phyloP scores from a whole-genome alignment of 2,888 invertebrate species.

The Lordiphosa fenestrarum region DNA sequence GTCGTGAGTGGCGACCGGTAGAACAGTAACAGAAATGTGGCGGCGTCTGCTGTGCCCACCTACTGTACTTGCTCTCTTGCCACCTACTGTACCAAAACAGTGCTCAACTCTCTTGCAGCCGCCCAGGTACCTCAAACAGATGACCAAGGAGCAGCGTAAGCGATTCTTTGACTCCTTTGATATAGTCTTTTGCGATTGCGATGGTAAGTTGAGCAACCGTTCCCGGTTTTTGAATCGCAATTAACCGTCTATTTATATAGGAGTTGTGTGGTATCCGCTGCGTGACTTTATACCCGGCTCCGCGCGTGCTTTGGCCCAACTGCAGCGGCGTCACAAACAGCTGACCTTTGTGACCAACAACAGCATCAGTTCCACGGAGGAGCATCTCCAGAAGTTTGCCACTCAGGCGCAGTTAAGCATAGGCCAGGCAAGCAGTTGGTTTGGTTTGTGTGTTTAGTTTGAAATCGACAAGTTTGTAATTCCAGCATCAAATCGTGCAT shows the following conservation, averaged over 20 bases:
- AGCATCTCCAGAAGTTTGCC: conserved; percentile 70
- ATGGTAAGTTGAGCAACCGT: conserved; percentile 79
- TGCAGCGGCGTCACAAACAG: conserved; percentile 79
- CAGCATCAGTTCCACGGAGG: conserved; percentile 65
- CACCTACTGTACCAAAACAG: too few relatives aligned
- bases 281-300: conserved; percentile 78
- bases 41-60: too few relatives aligned
- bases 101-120: background rate
- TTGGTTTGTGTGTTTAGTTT: background rate
- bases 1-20: too few relatives aligned
- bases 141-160: conserved; percentile 65
- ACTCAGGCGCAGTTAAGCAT: conserved; percentile 59
- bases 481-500: conserved; percentile 73
- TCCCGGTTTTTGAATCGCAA: too few relatives aligned
- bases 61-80: too few relatives aligned
- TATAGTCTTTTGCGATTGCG: conserved; percentile 83
- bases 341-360: conserved; percentile 81
- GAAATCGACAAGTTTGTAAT: too few relatives aligned
- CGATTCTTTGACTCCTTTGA: conserved; percentile 81
- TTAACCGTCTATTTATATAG: conserved; percentile 56
- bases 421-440: conserved; percentile 55
- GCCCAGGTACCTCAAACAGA: conserved; percentile 46
- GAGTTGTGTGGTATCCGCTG: conserved; percentile 81
- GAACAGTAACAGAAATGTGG: too few relatives aligned
- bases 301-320: conserved; percentile 75